Conservation (phyloP, 2,888 invertebrate genomes). For the Clanis bilineata region DNA sequence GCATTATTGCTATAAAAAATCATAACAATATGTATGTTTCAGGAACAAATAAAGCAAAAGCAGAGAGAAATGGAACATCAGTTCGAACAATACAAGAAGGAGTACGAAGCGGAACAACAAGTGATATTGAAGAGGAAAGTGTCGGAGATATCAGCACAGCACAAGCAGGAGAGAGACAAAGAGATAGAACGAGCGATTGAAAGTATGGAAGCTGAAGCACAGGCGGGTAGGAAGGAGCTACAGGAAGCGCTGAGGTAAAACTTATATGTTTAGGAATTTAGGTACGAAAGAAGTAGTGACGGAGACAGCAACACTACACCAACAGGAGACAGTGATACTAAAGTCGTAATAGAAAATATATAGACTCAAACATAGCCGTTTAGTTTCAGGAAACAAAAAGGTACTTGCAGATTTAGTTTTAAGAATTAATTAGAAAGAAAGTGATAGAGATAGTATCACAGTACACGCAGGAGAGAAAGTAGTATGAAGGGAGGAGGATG, state of each 20-base stretch:
- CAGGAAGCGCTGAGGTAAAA: conserved; percentile 81
- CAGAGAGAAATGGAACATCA: conserved; percentile 84
- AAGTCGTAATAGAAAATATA: no score
- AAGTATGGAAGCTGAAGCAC: conserved; percentile 85
- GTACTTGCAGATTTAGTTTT: no score
- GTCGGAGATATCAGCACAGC: conserved; percentile 85
- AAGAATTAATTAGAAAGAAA: no score
- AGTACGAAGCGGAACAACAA: conserved; percentile 84
- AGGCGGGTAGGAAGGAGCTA: conserved; percentile 80
- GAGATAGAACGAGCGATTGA: conserved; percentile 90
- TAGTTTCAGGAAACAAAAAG: no score
- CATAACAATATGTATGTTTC: no score
- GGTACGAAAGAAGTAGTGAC: neutral
- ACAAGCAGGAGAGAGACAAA: conserved; percentile 87
- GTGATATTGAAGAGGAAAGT: conserved; percentile 85
- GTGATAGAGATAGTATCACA: no score
- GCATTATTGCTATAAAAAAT: no score
- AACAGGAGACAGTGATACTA: no score
- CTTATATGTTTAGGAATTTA: neutral
- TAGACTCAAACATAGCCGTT: no score
- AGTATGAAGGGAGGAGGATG: no score
- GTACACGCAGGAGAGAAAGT: no score
- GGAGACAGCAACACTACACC: neutral
- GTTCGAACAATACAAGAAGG: conserved; percentile 84
- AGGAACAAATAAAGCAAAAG: conserved; percentile 77